phyloP scores from a whole-genome alignment of 1,140 invertebrate species.

The Goniozus legneri region DNA sequence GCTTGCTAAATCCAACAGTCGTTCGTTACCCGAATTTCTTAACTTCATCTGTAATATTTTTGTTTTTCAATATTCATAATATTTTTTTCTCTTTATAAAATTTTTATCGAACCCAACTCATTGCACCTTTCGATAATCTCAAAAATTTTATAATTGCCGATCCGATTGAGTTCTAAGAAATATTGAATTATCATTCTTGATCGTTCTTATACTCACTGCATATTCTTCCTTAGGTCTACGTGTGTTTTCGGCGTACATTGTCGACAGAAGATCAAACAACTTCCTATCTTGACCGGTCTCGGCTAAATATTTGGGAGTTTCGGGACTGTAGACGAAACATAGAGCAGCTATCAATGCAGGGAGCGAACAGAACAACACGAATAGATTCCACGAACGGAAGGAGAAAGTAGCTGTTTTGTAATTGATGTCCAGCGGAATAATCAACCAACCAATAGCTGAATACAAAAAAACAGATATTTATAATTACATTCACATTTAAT shows the following conservation, averaged over 20 bases:
- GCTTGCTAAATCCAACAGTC: conserved; percentile 14
- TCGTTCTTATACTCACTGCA: conserved; percentile 42
- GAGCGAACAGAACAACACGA: conserved; percentile 37
- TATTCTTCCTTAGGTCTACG: conserved; percentile 38
- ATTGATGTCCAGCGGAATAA: conserved; percentile 38
- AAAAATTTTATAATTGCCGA: not conserved
- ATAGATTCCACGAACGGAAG: conserved; percentile 50
- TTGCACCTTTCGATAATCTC: not conserved
- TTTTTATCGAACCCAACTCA: no score
- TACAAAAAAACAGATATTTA: no score
- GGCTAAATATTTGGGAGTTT: conserved; percentile 61
- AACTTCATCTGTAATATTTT: conserved; percentile 34
- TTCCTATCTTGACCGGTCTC: conserved; percentile 45
- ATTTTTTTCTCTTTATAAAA: no score
- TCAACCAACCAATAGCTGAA: conserved; percentile 44
- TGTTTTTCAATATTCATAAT: no score
- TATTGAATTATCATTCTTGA: no score
- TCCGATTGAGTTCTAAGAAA: no score
- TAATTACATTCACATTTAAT: no score
- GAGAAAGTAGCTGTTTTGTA: conserved; percentile 21
- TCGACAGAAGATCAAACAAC: conserved; percentile 43
- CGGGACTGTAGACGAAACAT: conserved; percentile 56
- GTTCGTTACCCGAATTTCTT: conserved; percentile 13
- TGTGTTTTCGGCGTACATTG: conserved; percentile 49
- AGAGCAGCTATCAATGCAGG: conserved; percentile 34